These are phyloP conservation scores for Dicaeum eximium DNA, from an alignment of 2,113 vertebrate genomes.

Conservation along the genomic window DNA sequence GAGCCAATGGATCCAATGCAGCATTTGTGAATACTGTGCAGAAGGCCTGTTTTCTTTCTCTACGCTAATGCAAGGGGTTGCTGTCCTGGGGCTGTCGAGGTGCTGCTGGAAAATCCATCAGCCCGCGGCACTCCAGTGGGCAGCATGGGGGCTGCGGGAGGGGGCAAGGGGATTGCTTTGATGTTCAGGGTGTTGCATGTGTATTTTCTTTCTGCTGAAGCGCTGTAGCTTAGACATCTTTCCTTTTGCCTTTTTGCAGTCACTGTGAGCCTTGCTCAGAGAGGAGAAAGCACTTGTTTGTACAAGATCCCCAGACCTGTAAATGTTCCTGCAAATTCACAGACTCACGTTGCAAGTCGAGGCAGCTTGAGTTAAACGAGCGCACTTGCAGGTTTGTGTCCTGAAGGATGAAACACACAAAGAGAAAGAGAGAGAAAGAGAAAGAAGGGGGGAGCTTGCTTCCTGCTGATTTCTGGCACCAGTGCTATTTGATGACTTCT, in stretches of 20 bases:
- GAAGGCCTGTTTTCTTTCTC: conserved; percentile 68
- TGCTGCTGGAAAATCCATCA: conserved; percentile 39
- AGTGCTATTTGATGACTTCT: conserved; percentile 56
- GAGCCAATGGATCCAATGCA: conserved; percentile 54
- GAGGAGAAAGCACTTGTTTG: conserved; percentile 92
- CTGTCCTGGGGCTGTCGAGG: conserved; percentile 31
- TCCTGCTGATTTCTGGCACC: conserved; percentile 69
- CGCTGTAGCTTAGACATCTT: conserved; percentile 91
- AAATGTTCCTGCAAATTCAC: conserved; percentile 99
- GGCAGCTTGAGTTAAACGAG: conserved; percentile 98
- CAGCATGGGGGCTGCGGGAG: conserved; percentile 55
- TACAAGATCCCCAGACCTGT: conserved; percentile 95
- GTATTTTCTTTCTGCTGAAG: conserved; percentile 80
- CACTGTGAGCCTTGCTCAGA: conserved; percentile 94
- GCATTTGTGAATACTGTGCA: conserved; percentile 67
- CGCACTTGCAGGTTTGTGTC: conserved; percentile 99
- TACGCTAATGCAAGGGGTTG: conserved; percentile 59
- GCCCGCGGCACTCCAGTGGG: not conserved
- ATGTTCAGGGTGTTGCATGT: conserved; percentile 78
- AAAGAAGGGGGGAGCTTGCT: conserved; percentile 73
- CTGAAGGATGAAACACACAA: conserved; percentile 68
- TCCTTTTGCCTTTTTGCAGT: conserved; percentile 92
- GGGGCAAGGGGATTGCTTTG: conserved; percentile 61
- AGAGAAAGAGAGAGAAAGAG: conserved; percentile 65
- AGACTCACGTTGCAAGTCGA: conserved; percentile 93